phyloP scores from a whole-genome alignment of 2,888 invertebrate genomes.

The Synanthedon tipuliformis region DNA sequence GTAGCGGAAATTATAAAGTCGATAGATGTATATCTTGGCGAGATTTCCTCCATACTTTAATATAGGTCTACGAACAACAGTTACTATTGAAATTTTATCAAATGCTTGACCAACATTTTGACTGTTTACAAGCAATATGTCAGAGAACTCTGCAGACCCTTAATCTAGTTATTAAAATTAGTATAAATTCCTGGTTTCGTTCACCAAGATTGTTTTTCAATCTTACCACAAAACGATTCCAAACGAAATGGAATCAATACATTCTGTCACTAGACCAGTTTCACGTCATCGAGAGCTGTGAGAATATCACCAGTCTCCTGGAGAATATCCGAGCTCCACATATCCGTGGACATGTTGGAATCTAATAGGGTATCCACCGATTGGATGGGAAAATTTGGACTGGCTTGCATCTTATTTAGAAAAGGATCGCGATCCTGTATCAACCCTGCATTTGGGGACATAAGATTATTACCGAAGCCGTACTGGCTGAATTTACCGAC shows the following conservation, averaged over 20 bases:
- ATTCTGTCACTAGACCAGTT: slow-evolving; percentile 27
- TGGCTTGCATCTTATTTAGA: slow-evolving; percentile 52
- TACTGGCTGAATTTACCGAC: slow-evolving; percentile 41
- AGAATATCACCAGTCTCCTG: slow-evolving; percentile 46
- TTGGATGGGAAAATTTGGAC: slow-evolving; percentile 39
- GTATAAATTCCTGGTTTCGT: no score
- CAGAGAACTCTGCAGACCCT: no score
- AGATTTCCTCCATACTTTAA: no score
- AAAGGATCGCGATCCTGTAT: slow-evolving; percentile 53
- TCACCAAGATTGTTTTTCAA: slow-evolving; percentile 9
- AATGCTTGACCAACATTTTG: no score
- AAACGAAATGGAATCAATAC: slow-evolving; percentile 29
- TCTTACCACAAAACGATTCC: slow-evolving; percentile 15
- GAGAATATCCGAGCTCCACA: slow-evolving; percentile 48
- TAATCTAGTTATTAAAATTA: no score
- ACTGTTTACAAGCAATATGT: no score
- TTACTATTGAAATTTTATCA: no score
- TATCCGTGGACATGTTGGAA: slow-evolving; percentile 37
- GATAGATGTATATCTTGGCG: no score
- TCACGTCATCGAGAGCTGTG: slow-evolving; percentile 55
- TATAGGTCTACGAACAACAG: no score
- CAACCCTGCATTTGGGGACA: slow-evolving; percentile 32
- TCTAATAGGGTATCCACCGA: slow-evolving; percentile 39
- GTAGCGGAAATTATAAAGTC: no score
- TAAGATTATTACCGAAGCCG: slow-evolving; percentile 34